phyloP scores from a whole-genome alignment of 2,888 invertebrate genomes.

The Caenorhabditis drosophilae region DNA sequence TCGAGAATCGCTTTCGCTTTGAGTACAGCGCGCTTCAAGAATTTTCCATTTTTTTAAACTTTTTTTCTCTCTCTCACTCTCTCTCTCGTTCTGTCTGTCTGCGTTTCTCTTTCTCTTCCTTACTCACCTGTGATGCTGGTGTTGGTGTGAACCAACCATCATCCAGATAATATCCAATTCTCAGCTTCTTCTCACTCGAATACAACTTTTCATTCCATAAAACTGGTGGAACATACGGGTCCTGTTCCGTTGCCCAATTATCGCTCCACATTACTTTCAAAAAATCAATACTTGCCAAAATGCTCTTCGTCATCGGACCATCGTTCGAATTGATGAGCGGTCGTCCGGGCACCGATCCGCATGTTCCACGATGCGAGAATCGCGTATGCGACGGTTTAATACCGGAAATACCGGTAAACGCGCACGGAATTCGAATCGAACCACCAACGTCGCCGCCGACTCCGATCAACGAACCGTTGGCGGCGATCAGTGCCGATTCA shows the following conservation, averaged over 20 bases:
- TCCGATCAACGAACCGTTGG: conserved; percentile 52
- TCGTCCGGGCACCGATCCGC: conserved; percentile 59
- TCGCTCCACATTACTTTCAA: conserved; percentile 47
- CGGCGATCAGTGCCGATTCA: conserved; percentile 69
- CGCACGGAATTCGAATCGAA: conserved; percentile 72
- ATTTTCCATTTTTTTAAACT: not conserved
- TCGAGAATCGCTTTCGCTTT: conserved; percentile 56
- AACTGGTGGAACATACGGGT: conserved; percentile 61
- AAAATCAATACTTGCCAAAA: conserved; percentile 51
- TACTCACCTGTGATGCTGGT: conserved; percentile 47
- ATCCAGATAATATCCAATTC: conserved; percentile 57
- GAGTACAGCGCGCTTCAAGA: conserved; percentile 50
- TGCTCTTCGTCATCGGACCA: conserved; percentile 57
- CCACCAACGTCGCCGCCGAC: conserved; percentile 72
- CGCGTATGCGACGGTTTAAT: conserved; percentile 63
- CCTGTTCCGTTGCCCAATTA: conserved; percentile 45
- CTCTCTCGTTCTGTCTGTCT: no score
- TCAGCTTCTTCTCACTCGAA: conserved; percentile 25
- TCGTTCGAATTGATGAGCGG: conserved; percentile 60
- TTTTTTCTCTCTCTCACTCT: no score
- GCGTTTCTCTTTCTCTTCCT: no score
- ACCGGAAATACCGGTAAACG: conserved; percentile 71
- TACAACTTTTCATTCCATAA: conserved; percentile 50
- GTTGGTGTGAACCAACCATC: conserved; percentile 63
- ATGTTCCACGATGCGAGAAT: conserved; percentile 51